phyloP scores from a whole-genome alignment of 2,888 invertebrate genomes.

The Nomada flava region DNA sequence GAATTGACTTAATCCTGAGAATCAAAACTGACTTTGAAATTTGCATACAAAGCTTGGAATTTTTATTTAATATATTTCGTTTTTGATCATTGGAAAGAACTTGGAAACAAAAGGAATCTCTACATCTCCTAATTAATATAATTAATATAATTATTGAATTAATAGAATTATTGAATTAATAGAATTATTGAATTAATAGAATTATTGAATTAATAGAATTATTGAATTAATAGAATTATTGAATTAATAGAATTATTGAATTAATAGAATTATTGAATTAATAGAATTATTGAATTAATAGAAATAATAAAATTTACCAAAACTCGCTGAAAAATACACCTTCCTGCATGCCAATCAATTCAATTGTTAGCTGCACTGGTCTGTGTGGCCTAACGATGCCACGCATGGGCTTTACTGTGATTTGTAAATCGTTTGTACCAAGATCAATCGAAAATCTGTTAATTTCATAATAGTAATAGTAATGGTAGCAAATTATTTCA shows the following conservation, averaged over 20 bases:
- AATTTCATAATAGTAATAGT: background rate
- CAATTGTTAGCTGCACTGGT: slow-evolving; percentile 75
- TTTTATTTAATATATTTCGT: background rate
- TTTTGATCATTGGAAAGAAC: too few species aligned
- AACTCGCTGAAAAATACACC: slow-evolving; percentile 83
- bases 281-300: background rate
- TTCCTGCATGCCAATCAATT: slow-evolving; percentile 80
- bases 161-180: background rate
- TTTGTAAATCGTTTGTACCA: slow-evolving; percentile 81
- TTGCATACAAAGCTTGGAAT: background rate
- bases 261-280: background rate
- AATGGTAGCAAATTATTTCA: background rate
- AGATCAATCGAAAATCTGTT: slow-evolving; percentile 83
- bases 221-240: too few species aligned
- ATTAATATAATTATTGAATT: background rate
- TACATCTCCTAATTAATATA: background rate
- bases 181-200: background rate
- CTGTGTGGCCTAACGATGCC: slow-evolving; percentile 79
- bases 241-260: background rate
- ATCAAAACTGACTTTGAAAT: background rate
- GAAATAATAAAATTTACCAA: slow-evolving; percentile 77
- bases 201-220: background rate
- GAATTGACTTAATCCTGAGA: slow-evolving; percentile 73
- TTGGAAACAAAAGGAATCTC: too few species aligned
- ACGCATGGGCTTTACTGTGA: slow-evolving; percentile 82